Evolutionary conservation across 92 coral and sea anemone genomes (phyloP), one percentile per base, ranked within the genome.

Genomic region (Parazoanthus darwini): DNA sequence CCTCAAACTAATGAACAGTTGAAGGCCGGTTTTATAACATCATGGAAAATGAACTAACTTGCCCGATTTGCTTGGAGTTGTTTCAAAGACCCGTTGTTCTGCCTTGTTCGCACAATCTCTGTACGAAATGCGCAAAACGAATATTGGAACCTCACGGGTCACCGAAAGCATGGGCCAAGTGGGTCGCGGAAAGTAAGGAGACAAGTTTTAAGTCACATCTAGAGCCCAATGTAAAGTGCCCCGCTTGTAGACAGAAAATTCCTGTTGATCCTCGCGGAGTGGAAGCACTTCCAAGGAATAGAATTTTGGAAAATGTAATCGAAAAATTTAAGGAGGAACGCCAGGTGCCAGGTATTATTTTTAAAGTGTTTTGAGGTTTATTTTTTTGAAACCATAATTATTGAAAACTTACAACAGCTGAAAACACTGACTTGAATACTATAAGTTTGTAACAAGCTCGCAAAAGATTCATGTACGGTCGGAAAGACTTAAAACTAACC

Each of bases 201-300:
- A 78, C 92, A 8, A 90, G 77, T 56, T 88, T 87, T 56, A 95
- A 93, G 88, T 93, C 98, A 13, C 98, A 95, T 85, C 79, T 95
- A 54, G 94, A 93, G n/a, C 98, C 98, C 80, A 90, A 95, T 77
- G 98, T 95, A 37, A 95, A 92, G 74, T 95, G 98, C 51, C 98
- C 98, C 71, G 82, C 96, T 1, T 95, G 98, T 88, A 92, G 98
- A 50, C 93, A 92, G 63, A 95, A 89, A 89, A 89, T 95, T 71
- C 92, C 94, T n/a, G 92, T 90, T 3, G 98, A 93, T 88, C 96
- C 94, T 33, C 86, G 90, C 51, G 98, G 98, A 72, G 98, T 95
- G 1, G 94, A 93, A 15, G 94, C 93, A 37, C 87, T 95, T 46
- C 92, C 94, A 13, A 92, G 94, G 84, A 95, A 95, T 85, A 82